Evolutionary conservation across 2,888 invertebrate species (phyloP).

Genomic region (Patella pellucida): DNA sequence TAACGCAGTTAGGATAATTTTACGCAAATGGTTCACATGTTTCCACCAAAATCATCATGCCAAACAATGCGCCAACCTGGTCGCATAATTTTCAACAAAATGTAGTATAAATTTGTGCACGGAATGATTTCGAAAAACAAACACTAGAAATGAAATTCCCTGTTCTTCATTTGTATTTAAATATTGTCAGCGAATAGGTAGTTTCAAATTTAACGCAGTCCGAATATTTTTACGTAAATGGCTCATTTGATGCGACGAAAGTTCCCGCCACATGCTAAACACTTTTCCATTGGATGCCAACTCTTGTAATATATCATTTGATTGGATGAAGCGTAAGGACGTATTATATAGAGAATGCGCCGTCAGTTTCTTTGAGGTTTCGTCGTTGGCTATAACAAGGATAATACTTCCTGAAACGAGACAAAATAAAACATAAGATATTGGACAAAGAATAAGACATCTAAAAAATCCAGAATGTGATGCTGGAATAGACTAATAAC

Average conservation of each 20-base stretch:
- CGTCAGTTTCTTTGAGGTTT: conserved; percentile 55
- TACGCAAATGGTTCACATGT: too few relatives aligned
- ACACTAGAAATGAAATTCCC: too few relatives aligned
- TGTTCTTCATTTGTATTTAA: too few relatives aligned
- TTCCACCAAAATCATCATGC: too few relatives aligned
- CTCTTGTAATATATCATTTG: conserved; percentile 56
- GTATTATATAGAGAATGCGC: conserved; percentile 59
- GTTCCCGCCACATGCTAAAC: conserved; percentile 59
- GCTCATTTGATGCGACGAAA: conserved; percentile 60
- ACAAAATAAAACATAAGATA: not conserved
- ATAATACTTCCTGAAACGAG: conserved; percentile 48
- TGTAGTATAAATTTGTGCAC: too few relatives aligned
- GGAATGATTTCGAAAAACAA: too few relatives aligned
- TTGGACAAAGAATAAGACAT: not conserved
- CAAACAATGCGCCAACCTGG: too few relatives aligned
- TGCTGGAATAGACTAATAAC: too few relatives aligned
- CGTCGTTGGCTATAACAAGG: conserved; percentile 57
- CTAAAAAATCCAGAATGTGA: too few relatives aligned
- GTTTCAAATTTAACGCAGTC: conserved; percentile 43
- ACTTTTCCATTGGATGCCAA: conserved; percentile 55
- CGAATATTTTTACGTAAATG: conserved; percentile 55
- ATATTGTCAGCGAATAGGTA: conserved; percentile 15
- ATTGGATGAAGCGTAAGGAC: conserved; percentile 51
- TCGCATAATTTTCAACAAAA: too few relatives aligned
- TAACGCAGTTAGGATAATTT: too few relatives aligned